Evolutionary conservation across 2,888 invertebrate genomes (phyloP).

Genomic region (Mythimna pallens): DNA sequence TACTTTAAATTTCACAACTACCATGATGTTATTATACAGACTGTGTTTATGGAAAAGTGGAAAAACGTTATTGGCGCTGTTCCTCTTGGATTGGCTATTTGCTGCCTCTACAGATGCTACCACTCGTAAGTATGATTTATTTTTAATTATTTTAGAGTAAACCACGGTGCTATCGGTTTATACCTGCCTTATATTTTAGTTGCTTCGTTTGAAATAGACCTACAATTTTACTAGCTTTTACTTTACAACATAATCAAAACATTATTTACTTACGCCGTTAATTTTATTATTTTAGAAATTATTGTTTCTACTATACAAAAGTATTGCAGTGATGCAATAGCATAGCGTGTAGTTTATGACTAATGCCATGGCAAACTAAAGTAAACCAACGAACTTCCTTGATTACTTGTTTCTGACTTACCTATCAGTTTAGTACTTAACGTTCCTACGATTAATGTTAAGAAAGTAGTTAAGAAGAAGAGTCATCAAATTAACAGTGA

Average conservation of each 20-base stretch:
- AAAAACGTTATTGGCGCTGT: slow-evolving; percentile 78
- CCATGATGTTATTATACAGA: slow-evolving; percentile 60
- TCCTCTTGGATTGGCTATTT: slow-evolving; percentile 85
- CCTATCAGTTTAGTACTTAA: neutral
- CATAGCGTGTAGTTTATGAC: slow-evolving; percentile 36
- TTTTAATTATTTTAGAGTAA: slow-evolving; percentile 40
- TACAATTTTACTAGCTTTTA: too few species aligned
- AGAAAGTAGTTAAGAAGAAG: neutral
- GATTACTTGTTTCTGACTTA: slow-evolving; percentile 17
- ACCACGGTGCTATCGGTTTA: neutral
- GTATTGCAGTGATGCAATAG: slow-evolving; percentile 19
- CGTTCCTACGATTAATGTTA: neutral
- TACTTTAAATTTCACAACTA: slow-evolving; percentile 8
- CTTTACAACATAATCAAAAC: neutral
- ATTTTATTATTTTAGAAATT: neutral
- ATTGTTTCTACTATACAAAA: neutral
- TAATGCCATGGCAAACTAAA: slow-evolving; percentile 5
- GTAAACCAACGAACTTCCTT: slow-evolving; percentile 25
- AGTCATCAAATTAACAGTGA: slow-evolving; percentile 17
- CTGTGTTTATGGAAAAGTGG: slow-evolving; percentile 75
- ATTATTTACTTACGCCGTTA: neutral
- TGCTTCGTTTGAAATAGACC: neutral
- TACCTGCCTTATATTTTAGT: neutral
- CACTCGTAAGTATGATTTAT: slow-evolving; percentile 78
- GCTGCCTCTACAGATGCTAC: slow-evolving; percentile 82